A percentile compares a stretch with the other conserved stretches of the same genome.
Evolutionary conservation across 1,140 invertebrate genomes (phyloP).

Genomic region (Druon quercuslanigerum): DNA sequence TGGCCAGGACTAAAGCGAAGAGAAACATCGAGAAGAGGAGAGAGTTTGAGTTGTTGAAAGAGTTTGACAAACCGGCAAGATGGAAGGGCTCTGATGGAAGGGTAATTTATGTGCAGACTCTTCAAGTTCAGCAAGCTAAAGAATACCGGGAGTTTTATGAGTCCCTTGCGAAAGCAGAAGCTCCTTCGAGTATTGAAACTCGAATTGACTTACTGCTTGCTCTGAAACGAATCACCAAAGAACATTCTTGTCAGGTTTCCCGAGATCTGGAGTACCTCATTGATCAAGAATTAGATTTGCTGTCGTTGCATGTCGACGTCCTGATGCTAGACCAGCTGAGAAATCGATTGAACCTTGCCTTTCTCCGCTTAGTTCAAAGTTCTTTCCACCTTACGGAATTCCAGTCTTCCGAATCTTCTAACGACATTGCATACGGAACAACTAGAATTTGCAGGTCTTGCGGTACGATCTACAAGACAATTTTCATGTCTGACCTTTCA

Average conservation of each 20-base stretch:
- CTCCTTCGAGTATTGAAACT: constrained; percentile 65
- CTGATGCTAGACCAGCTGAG: constrained; percentile 77
- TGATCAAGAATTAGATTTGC: constrained; percentile 79
- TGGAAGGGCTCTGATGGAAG: constrained; percentile 77
- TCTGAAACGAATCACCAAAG: constrained; percentile 71
- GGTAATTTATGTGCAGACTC: constrained; percentile 78
- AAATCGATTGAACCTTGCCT: constrained; percentile 70
- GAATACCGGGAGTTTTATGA: constrained; percentile 79
- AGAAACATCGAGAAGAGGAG: constrained; percentile 75
- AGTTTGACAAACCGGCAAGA: constrained; percentile 78
- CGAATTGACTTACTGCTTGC: constrained; percentile 76
- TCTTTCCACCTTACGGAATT: constrained; percentile 27
- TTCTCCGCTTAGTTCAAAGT: constrained; percentile 55
- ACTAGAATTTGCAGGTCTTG: constrained; percentile 52
- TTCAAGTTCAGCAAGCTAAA: constrained; percentile 79
- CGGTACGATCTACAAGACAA: constrained; percentile 39
- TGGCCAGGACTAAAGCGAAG: constrained; percentile 76
- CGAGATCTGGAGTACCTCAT: constrained; percentile 77
- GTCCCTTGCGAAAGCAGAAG: constrained; percentile 72
- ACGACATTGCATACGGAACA: not conserved
- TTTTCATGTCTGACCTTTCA: not conserved
- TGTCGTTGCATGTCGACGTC: constrained; percentile 73
- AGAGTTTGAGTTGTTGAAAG: constrained; percentile 78
- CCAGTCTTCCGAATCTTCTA: not conserved
- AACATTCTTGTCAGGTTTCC: constrained; percentile 76